phyloP scores from a whole-genome alignment of 2,113 vertebrate genomes.

The Meriones unguiculatus region DNA sequence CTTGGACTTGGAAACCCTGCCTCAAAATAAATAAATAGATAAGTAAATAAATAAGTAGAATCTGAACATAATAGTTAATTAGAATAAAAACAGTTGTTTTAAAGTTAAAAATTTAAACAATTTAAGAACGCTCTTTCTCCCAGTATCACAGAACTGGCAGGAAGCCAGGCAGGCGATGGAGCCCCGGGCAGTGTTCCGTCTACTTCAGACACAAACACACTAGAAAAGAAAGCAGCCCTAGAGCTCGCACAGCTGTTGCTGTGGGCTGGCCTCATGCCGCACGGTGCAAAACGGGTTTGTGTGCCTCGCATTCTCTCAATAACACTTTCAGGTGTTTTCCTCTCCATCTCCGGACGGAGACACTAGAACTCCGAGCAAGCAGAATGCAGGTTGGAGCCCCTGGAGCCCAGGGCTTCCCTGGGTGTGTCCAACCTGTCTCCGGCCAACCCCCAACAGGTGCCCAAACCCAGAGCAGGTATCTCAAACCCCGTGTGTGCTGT shows the following conservation, averaged over 20 bases:
- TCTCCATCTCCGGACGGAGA: neutral
- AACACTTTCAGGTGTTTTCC: neutral
- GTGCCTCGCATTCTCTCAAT: neutral
- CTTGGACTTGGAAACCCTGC: too few species aligned
- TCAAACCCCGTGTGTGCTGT: neutral
- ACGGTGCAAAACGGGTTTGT: neutral
- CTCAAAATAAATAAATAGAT: too few species aligned
- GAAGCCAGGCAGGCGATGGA: neutral
- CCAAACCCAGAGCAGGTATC: too few species aligned
- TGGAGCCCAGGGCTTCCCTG: too few species aligned
- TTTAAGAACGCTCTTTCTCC: neutral
- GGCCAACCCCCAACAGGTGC: neutral
- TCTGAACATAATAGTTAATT: neutral
- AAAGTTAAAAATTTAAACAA: neutral
- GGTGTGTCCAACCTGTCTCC: too few species aligned
- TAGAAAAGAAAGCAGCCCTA: neutral
- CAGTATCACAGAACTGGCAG: neutral
- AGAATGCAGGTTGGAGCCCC: fast-evolving
- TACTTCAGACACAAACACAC: neutral
- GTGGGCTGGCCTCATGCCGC: neutral
- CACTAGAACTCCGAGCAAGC: neutral
- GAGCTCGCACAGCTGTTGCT: neutral
- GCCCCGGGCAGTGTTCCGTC: neutral
- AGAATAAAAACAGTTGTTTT: neutral
- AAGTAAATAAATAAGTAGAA: too few species aligned